Evolutionary conservation across 2,113 vertebrate species (phyloP), one percentile per base, ranked within the genome.

Genomic region (Cephalopholis sonnerati): DNA sequence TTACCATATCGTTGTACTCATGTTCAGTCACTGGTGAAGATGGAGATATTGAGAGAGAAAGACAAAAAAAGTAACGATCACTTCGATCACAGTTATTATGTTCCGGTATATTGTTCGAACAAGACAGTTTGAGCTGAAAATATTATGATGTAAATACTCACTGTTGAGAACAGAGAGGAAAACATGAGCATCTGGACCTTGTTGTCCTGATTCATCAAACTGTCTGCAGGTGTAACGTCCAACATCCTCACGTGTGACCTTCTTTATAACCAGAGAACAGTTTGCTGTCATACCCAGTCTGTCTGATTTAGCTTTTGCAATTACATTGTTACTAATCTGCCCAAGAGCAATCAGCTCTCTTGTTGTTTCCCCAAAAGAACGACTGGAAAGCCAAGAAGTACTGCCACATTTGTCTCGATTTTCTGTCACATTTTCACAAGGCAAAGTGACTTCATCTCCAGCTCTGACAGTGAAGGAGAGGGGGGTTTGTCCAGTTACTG

Each of bases 291-390:
- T 7, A 36, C 32, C 7, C 32, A 36, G 32, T 36, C 32, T 36
- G 7, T 36, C 32, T 36, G 32, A 11, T 75, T 58, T 68, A 67
- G 5, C 5, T 64, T 64, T 27, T 4, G 9, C 1, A 3, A 27
- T 24, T 4, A 0, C 2, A n/a, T 17, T 12, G 1, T 17, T 36
- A 36, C 32, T 2, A 12, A 76, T 55, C 17, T 24, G 0, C 2
- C 85, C 85, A 12, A 0, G 1, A 0, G 0, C 0, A 20, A 83
- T 0, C 65, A 79, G 66, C 12, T 15, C 39, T 13, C 0, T 10
- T 64, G 48, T 0, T 51, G 46, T 0, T 53, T 0, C 0, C 0
- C 0, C 0, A 4, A 0, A 13, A 3, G 8, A 1, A 41, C 3
- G 7, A 12, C 1, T 44, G 50, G 0, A 4, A 7, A 27, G 0